These are phyloP conservation scores for Acheta domesticus DNA, from an alignment of 2,888 invertebrate genomes.

Conservation along the genomic window DNA sequence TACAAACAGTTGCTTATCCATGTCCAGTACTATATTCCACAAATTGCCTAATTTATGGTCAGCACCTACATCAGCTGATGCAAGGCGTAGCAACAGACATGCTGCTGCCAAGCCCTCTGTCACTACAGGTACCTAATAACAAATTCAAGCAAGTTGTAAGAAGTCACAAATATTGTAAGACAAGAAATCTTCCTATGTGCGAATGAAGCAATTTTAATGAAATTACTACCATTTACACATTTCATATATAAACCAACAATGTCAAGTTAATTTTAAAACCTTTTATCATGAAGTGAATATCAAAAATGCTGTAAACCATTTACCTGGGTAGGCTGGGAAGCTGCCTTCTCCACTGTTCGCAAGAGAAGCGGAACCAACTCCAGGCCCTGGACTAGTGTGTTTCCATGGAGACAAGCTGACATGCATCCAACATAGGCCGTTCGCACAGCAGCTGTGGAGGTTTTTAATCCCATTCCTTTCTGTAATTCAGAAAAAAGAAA, in stretches of 20 bases:
- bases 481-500: conserved; percentile 45
- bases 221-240: too few species aligned
- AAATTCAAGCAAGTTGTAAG: background rate
- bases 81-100: conserved; percentile 63
- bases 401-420: conserved; percentile 60
- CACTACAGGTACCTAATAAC: conserved; percentile 54
- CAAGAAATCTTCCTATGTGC: too few species aligned
- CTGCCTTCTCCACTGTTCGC: conserved; percentile 71
- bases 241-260: too few species aligned
- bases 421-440: conserved; percentile 76
- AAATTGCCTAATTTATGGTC: conserved; percentile 54
- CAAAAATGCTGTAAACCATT: too few species aligned
- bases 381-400: conserved; percentile 50
- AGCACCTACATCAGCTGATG: conserved; percentile 50
- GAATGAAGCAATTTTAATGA: too few species aligned
- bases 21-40: conserved; percentile 70
- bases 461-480: conserved; percentile 71
- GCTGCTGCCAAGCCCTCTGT: conserved; percentile 70
- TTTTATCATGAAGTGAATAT: too few species aligned
- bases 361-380: conserved; percentile 61
- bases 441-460: conserved; percentile 71
- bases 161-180: background rate
- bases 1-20: conserved; percentile 74
- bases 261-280: too few species aligned
- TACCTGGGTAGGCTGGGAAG: conserved; percentile 67